Percentiles rank a stretch among this genome's conserved stretches.
phyloP scores from a whole-genome alignment of 2,113 vertebrate species.

The Varanus komodoensis region DNA sequence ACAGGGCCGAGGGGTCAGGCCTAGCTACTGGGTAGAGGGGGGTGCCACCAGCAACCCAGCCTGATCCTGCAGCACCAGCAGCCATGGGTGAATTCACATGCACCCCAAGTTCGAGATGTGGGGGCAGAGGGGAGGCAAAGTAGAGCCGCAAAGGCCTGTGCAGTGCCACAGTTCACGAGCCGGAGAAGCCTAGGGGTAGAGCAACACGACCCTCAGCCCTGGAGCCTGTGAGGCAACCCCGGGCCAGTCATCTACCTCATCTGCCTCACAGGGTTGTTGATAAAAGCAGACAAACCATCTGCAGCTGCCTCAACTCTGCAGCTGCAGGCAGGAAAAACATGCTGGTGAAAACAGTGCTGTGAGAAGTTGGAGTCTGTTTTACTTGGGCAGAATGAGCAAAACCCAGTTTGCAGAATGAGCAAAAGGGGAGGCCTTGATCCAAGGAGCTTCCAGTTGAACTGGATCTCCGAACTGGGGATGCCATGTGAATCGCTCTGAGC shows the following conservation, averaged over 20 bases:
- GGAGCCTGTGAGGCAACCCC: background rate
- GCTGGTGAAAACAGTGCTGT: background rate
- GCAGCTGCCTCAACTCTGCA: background rate
- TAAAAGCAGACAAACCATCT: background rate
- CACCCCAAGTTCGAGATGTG: background rate
- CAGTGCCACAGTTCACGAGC: background rate
- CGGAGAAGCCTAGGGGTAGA: background rate
- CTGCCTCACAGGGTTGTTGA: background rate
- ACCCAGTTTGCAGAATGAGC: background rate
- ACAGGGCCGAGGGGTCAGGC: background rate
- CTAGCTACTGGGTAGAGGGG: background rate
- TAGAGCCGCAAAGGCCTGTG: no score
- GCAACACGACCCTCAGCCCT: background rate
- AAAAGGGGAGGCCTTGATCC: background rate
- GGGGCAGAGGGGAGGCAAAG: no score
- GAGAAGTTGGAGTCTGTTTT: background rate
- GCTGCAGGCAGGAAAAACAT: background rate
- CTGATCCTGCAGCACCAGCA: background rate
- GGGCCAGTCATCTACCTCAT: background rate
- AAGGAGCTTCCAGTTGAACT: background rate
- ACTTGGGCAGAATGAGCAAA: background rate
- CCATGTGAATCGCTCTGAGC: background rate
- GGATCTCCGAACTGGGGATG: background rate
- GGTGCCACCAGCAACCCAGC: no score
- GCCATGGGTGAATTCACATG: no score